Base-by-base conservation (phyloP, 2,797 vertebrate species). In the Chromobotia macracanthus region DNA sequence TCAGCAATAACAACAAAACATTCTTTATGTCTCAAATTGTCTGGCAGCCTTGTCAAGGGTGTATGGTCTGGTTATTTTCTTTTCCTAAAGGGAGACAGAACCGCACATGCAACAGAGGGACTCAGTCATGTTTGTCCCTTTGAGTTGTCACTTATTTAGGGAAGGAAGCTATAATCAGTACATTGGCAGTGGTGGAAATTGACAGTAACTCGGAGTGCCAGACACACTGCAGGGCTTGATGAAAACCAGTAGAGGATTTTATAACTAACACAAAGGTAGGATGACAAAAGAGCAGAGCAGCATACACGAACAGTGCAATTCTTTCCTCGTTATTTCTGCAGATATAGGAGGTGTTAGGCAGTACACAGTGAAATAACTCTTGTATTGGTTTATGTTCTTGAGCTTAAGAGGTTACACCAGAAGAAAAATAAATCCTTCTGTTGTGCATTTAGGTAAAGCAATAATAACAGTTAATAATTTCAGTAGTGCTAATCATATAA, bases 141-240 rank as follows among this genome's bases (percentile, higher is more conserved):
- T 80, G 46, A 79, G 31, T 50, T 75, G 72, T 69, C 69, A 72
- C 35, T 83, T 83, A 80, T 83, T 68, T 61, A 50, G 53, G 15
- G 16, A 77, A 41, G 23, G 68, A 60, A 50, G 78, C 44, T n/a
- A 64, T 80, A 73, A 72, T 80, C 73, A 77, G 25, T 60, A n/a
- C 63, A 72, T 66, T 53, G 7, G 10, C 55, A 51, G 38, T 25
- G 63, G 38, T 67, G 31, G 38, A 72, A 69, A 80, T 65, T 72
- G 73, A 55, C 78, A 83, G 51, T 60, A 77, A 69, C 44, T 53
- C 63, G 19, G 28, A 60, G 15, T 35, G 5, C 61, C 71, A 72
- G 38, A 55, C 50, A 55, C 25, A 58, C 35, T 31, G 53, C 53
- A 69, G 66, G 65, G 13, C 28, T 69, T 28, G 51, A 80, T 80